Evolutionary conservation across 2,888 invertebrate species (phyloP).

Genomic region (Drosophila antonietae): DNA sequence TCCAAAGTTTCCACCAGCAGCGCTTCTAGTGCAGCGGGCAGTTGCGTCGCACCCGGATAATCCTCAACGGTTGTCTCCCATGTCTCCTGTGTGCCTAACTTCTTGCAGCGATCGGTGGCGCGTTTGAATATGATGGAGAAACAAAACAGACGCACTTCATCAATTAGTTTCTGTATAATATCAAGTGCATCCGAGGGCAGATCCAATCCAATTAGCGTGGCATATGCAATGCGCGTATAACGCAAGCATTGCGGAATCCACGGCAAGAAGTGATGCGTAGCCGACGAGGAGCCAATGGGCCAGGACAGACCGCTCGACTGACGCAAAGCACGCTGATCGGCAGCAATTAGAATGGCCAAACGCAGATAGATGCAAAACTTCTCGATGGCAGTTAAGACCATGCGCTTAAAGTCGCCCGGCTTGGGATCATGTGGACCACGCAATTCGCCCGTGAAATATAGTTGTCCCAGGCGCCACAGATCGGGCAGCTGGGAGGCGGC

Average conservation of each 20-base stretch:
- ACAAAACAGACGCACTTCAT: slow-evolving; percentile 94
- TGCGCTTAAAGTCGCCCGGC: slow-evolving; percentile 92
- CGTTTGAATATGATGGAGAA: slow-evolving; percentile 94
- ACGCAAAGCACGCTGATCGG: slow-evolving; percentile 85
- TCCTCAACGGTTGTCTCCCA: slow-evolving; percentile 95
- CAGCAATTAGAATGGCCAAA: slow-evolving; percentile 89
- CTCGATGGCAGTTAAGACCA: slow-evolving; percentile 91
- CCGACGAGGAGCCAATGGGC: slow-evolving; percentile 85
- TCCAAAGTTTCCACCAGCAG: slow-evolving; percentile 90
- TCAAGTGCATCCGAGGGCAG: slow-evolving; percentile 94
- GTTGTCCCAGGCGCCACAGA: slow-evolving; percentile 97
- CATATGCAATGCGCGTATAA: slow-evolving; percentile 92
- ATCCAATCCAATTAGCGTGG: slow-evolving; percentile 92
- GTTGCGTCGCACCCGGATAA: slow-evolving; percentile 92
- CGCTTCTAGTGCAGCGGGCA: slow-evolving; percentile 90
- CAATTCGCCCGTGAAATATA: slow-evolving; percentile 96
- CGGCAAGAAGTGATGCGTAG: slow-evolving; percentile 86
- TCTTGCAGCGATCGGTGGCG: slow-evolving; percentile 91
- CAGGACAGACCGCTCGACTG: slow-evolving; percentile 81
- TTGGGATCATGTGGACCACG: slow-evolving; percentile 91
- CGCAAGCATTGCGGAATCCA: slow-evolving; percentile 93
- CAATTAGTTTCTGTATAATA: slow-evolving; percentile 92
- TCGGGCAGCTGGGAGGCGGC: slow-evolving; percentile 93
- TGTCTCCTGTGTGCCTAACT: slow-evolving; percentile 90
- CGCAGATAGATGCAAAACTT: slow-evolving; percentile 90